Base-by-base conservation (phyloP, 2,797 vertebrate species). In the Gymnothorax reevesii region DNA sequence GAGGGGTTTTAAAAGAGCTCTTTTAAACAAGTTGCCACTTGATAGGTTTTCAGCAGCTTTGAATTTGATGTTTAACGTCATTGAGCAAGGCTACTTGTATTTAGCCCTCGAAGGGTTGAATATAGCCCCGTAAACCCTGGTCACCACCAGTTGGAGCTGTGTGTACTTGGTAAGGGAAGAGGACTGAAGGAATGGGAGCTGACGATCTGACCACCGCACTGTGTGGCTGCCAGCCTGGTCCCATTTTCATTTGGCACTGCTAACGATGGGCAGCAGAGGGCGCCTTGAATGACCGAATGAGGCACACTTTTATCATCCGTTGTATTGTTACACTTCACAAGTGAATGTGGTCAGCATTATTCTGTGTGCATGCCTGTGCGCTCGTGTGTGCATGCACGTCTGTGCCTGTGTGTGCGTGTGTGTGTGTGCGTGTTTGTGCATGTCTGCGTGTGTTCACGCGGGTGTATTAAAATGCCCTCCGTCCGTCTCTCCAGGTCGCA, bases 401-500 rank as follows among this genome's bases (percentile, higher is more conserved):
- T 2, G 57, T 57, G 73, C 10, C 9, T 49, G 73, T 33, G 12
- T 22, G 60, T 17, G 9, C 59, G 3, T 60, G 59, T 60, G 59
- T 15, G 9, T 60, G 59, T 9, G 8, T 60, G 60, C 2, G 20
- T 5, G 13, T 62, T 33, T 42, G 71, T 75, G 71, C 27, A 12
- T 75, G 71, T 42, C 25, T 42, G 71, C 5, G 15, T 59, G 57
- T 80, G 73, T 73, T 27, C 69, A 4, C 55, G 22, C 54, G 25
- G 7, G 1, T 42, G 71, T 1, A 33, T 62, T 57, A n/a, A 54
- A 20, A 52, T 89, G 77, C 54, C 49, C 87, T 27, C 0, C 86
- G 69, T 88, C 87, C 15, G 87, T 69, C 91, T 88, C 90, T 89
- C 2, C 92, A 99, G 98, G 91, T 95, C 97, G 5, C 97, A 96